Conservation (phyloP, 2,888 invertebrate species). For the Eristalis intricaria region DNA sequence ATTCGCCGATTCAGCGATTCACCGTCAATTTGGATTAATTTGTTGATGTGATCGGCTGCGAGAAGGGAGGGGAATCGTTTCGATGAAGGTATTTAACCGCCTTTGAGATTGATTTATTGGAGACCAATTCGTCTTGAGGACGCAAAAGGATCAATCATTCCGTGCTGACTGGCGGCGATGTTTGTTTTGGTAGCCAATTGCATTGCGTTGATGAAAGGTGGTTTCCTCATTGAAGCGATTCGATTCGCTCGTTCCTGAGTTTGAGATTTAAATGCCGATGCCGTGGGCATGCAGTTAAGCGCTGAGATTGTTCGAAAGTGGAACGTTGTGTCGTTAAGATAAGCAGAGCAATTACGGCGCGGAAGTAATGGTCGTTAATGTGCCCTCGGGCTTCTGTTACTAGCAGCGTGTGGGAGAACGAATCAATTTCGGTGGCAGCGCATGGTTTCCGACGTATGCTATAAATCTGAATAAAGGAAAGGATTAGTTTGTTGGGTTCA, state of each 20-base stretch:
- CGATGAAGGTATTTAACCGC: background rate
- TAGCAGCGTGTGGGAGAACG: background rate
- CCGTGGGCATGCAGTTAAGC: background rate
- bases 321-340: background rate
- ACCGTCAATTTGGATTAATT: background rate
- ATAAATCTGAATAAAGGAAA: background rate
- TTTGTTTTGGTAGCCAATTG: constrained; percentile 2
- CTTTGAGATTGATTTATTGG: constrained; percentile 12
- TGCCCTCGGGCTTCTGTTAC: background rate
- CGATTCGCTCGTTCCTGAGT: background rate
- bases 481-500: background rate
- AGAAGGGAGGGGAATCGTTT: background rate
- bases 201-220: background rate
- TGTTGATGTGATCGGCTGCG: background rate
- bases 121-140: background rate
- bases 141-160: constrained; percentile 9
- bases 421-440: background rate
- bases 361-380: background rate
- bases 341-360: background rate
- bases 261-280: background rate
- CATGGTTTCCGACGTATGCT: background rate
- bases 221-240: background rate
- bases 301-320: background rate
- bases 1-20: too few relatives aligned
- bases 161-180: background rate